Conservation (phyloP, 2,888 invertebrate species). For the Endomychus coccineus region DNA sequence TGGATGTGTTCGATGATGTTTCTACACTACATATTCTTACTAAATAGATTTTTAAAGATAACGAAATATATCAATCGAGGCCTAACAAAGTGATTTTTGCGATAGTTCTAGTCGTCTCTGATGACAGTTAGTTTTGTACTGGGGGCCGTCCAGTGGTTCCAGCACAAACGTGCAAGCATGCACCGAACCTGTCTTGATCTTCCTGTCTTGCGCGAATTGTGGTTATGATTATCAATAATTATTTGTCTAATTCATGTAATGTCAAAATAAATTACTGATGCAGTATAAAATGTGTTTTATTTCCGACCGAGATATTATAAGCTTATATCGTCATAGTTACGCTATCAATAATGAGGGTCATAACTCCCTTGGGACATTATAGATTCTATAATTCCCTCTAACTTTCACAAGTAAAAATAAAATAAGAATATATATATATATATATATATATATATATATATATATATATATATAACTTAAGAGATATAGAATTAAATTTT, state of each 20-base stretch:
- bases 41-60: conserved; percentile 15
- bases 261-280: conserved; percentile 41
- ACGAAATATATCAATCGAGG: conserved; percentile 25
- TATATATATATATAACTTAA: too few relatives aligned
- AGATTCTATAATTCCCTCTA: too few relatives aligned
- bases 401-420: too few relatives aligned
- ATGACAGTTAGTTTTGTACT: conserved; percentile 23
- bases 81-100: conserved; percentile 36
- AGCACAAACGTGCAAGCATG: conserved; percentile 34
- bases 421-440: too few relatives aligned
- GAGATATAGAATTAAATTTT: too few relatives aligned
- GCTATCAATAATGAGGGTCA: too few relatives aligned
- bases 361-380: too few relatives aligned
- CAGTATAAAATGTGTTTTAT: too few relatives aligned
- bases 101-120: conserved; percentile 38
- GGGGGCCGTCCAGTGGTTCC: conserved; percentile 33
- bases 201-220: conserved; percentile 41
- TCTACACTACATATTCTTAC: conserved; percentile 7
- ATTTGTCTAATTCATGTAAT: conserved; percentile 43
- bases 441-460: too few relatives aligned
- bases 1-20: conserved; percentile 34
- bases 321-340: too few relatives aligned
- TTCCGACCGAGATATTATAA: too few relatives aligned
- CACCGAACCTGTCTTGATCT: conserved; percentile 41
- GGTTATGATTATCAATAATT: conserved; percentile 37